Base-by-base conservation (phyloP, 2,888 invertebrate species). In the Troilus luridus region DNA sequence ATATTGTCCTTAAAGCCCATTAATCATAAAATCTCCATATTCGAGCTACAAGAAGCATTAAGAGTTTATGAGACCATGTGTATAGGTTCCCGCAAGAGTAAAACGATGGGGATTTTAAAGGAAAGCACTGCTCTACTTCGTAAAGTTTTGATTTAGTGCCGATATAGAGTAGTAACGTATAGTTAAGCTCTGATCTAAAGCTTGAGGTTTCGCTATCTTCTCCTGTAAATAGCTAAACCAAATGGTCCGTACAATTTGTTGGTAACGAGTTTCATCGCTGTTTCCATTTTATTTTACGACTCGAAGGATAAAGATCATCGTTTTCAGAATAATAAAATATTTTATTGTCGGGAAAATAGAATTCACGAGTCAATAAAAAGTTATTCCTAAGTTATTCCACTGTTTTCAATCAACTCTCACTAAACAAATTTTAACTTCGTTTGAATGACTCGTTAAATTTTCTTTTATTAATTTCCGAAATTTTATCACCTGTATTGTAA, bases 101-200 rank as follows among this genome's bases (percentile, higher is more conserved):
- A 77, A 77, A 41, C 27, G 72, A 77, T 77, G 72, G 72, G 72
- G 72, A 14, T 77, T 77, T 77, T 77, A 77, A 77, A 27, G 72
- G 72, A 77, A 77, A 77, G 72, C 72, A 77, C 72, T 77, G 72
- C 72, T 77, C 72, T 19, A 77, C 72, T 77, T 77, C 72, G 17
- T 77, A 77, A 77, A 77, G 72, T 77, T 77, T 77, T 77, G 27
- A 27, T 77, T 77, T 77, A 77, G 72, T 77, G 72, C 7, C 72
- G 72, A 77, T 27, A 77, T 5, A 41, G 72, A 77, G 72, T 77
- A 77, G 27, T 77, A 41, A 77, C 27, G 17, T 41, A 27, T 77
- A 77, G 72, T 77, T 77, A 41, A 77, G 72, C 27, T 24, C 67
- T 67, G 67, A 67, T 67, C 24, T 67, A 67, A 67, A 24, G 67